Conservation (phyloP, 2,113 vertebrate genomes). For the Oceanodroma tethys region DNA sequence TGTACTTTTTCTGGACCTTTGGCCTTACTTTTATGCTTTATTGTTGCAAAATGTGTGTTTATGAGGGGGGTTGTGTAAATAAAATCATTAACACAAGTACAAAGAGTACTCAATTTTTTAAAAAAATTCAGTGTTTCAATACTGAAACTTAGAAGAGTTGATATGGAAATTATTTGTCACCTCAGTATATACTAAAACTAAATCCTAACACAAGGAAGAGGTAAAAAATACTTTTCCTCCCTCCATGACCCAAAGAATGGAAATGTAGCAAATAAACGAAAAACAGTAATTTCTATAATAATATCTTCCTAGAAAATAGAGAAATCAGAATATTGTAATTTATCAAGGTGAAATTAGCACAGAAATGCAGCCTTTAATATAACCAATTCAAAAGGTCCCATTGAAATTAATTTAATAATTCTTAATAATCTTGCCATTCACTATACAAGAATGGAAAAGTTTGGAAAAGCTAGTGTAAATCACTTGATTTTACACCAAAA, state of each 20-base stretch:
- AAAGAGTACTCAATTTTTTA: background rate
- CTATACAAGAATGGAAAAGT: background rate
- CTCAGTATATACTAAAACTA: background rate
- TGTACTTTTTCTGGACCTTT: background rate
- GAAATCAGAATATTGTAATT: background rate
- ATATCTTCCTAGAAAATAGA: background rate
- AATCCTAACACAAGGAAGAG: background rate
- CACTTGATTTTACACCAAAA: background rate
- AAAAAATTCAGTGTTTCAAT: background rate
- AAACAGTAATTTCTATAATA: background rate
- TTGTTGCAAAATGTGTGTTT: background rate
- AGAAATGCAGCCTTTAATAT: background rate
- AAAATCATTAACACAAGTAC: background rate
- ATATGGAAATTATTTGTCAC: background rate
- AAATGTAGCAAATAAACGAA: background rate
- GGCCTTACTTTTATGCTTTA: background rate
- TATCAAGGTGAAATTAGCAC: background rate
- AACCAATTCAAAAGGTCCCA: background rate
- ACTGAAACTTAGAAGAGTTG: background rate
- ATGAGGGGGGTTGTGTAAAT: background rate
- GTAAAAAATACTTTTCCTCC: background rate
- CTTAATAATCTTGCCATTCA: background rate
- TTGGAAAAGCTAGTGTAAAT: background rate
- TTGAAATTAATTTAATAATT: background rate
- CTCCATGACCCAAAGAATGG: background rate